These are phyloP conservation scores for Conus betulinus DNA, from an alignment of 1,140 invertebrate genomes.

Conservation along the genomic window DNA sequence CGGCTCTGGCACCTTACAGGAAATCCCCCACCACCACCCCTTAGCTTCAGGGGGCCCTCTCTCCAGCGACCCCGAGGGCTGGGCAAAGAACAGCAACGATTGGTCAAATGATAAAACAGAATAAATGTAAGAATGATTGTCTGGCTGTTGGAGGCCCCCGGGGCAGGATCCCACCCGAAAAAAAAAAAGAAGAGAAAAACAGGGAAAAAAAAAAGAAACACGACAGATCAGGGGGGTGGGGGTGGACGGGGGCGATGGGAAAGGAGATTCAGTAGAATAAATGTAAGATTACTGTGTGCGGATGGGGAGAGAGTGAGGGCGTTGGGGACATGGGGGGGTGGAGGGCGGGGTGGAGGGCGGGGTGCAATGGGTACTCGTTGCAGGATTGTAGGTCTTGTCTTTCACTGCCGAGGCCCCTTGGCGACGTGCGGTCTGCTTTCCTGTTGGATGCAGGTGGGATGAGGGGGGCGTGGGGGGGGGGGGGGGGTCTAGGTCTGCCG, in stretches of 20 bases:
- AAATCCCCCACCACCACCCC: neutral
- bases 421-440: neutral
- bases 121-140: neutral
- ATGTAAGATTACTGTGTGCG: no score
- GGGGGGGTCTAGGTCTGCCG: neutral
- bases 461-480: neutral
- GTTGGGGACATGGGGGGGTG: no score
- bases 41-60: neutral
- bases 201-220: neutral
- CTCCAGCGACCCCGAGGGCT: neutral
- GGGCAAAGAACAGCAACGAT: neutral
- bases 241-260: no score
- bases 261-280: no score
- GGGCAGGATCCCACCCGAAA: no score
- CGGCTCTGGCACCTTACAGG: conserved; percentile 23
- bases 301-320: no score
- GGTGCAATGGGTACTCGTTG: no score
- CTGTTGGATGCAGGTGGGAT: neutral
- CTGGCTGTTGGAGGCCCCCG: no score
- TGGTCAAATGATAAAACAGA: neutral
- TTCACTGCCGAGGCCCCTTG: neutral
- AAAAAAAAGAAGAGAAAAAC: no score
- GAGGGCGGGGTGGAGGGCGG: no score
- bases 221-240: no score
- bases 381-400: no score